These are phyloP conservation scores for Nomada ferruginata DNA, from an alignment of 2,888 invertebrate species.

Conservation along the genomic window DNA sequence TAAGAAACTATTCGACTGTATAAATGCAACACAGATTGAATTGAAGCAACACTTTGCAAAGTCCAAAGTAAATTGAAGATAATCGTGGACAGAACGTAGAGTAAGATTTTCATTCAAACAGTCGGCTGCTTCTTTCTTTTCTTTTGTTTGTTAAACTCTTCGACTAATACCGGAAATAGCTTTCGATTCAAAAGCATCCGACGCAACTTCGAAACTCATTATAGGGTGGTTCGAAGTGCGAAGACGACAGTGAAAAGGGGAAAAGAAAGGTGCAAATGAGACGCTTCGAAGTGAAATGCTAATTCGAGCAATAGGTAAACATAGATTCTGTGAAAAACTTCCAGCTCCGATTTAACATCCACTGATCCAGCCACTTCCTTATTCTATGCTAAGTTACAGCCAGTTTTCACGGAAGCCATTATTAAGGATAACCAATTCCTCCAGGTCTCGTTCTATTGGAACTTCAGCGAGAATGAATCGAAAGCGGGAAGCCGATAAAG, in stretches of 20 bases:
- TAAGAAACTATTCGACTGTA: too few species aligned
- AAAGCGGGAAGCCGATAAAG: constrained; percentile 60
- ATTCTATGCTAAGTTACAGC: constrained; percentile 45
- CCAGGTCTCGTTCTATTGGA: constrained; percentile 38
- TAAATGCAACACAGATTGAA: too few species aligned
- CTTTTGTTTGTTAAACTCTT: not conserved
- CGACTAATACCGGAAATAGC: not conserved
- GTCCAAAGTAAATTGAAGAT: not conserved
- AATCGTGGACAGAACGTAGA: not conserved
- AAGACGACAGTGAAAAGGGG: not conserved
- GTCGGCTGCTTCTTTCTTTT: not conserved
- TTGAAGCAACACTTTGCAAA: not conserved
- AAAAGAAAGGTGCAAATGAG: not conserved
- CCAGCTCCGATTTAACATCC: constrained; percentile 13
- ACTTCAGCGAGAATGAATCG: constrained; percentile 48
- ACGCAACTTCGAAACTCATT: not conserved
- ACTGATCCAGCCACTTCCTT: constrained; percentile 37
- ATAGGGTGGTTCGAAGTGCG: constrained; percentile 2
- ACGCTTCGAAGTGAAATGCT: constrained; percentile 33
- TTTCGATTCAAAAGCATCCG: not conserved
- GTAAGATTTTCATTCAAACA: not conserved
- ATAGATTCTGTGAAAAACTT: constrained; percentile 45
- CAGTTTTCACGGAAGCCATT: constrained; percentile 47
- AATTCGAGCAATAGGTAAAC: constrained; percentile 61
- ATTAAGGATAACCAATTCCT: constrained; percentile 60